These are phyloP conservation scores for Cettia cetti DNA, from an alignment of 2,113 vertebrate genomes.

Conservation along the genomic window DNA sequence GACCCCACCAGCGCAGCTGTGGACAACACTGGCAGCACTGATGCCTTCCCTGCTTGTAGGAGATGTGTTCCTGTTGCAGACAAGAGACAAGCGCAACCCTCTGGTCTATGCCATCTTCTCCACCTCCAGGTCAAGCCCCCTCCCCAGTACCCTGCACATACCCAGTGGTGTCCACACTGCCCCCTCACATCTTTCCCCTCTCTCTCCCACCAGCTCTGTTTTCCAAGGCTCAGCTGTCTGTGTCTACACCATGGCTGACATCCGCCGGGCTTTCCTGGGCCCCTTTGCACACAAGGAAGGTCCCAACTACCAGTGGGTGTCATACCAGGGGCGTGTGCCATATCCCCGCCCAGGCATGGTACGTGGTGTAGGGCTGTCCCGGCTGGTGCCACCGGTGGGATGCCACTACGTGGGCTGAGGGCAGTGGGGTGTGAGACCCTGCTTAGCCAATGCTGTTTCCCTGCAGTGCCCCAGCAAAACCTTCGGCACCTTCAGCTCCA, in stretches of 20 bases:
- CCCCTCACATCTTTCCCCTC: neutral
- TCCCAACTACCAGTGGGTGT: conserved; percentile 94
- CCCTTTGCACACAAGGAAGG: conserved; percentile 99
- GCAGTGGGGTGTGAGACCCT: neutral
- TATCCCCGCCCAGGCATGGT: conserved; percentile 98
- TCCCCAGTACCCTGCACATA: fast-evolving
- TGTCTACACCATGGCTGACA: conserved; percentile 93
- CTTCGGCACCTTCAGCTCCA: conserved; percentile 92
- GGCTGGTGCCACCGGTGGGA: neutral
- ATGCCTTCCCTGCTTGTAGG: conserved; percentile 64
- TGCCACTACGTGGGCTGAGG: neutral
- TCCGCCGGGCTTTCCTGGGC: conserved; percentile 94
- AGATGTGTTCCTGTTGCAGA: conserved; percentile 91
- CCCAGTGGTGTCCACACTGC: neutral
- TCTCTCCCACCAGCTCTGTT: conserved; percentile 78
- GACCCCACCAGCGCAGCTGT: neutral
- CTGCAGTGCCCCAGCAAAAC: conserved; percentile 95
- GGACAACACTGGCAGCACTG: neutral
- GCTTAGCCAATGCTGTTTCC: neutral
- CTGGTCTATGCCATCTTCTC: conserved; percentile 92
- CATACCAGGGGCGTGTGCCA: conserved; percentile 93
- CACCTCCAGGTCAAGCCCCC: conserved; percentile 84
- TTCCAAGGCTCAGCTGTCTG: conserved; percentile 95
- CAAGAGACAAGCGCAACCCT: conserved; percentile 88
- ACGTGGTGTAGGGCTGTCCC: neutral